Percentiles rank a stretch among this genome's conserved stretches.
Conservation (phyloP, 2,113 vertebrate genomes). For the Myrmophylax atrothorax region DNA sequence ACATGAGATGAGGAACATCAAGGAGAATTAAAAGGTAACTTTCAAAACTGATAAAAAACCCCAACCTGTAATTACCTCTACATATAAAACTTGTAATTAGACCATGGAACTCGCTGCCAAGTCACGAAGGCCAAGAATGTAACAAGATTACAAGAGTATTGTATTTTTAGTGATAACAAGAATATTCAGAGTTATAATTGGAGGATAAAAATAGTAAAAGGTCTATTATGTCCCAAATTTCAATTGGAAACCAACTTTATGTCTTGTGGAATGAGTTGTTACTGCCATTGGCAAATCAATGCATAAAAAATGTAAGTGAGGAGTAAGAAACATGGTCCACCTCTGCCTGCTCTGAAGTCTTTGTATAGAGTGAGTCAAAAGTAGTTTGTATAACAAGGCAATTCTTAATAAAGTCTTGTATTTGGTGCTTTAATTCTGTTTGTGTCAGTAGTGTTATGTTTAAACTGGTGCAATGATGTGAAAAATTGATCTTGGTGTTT, state of each 20-base stretch:
- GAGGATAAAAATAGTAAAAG: slow-evolving; percentile 19
- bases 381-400: background rate
- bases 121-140: slow-evolving; percentile 40
- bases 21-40: slow-evolving; percentile 49
- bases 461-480: background rate
- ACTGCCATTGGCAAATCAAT: background rate
- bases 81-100: slow-evolving; percentile 56
- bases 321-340: background rate
- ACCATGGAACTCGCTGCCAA: slow-evolving; percentile 19
- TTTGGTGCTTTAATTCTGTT: background rate
- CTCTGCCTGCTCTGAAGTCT: background rate
- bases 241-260: background rate
- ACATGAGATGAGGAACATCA: background rate
- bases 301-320: background rate
- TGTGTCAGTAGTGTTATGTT: background rate
- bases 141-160: slow-evolving; percentile 44
- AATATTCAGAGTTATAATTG: slow-evolving; percentile 35
- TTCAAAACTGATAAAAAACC: slow-evolving; percentile 22
- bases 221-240: background rate
- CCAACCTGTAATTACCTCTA: slow-evolving; percentile 44
- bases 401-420: background rate
- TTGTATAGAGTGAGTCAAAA: background rate
- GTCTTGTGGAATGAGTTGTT: background rate
- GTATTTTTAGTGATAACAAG: slow-evolving; percentile 47
- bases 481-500: background rate